phyloP scores from a whole-genome alignment of 2,113 vertebrate genomes.

The Pseudonaja textilis region DNA sequence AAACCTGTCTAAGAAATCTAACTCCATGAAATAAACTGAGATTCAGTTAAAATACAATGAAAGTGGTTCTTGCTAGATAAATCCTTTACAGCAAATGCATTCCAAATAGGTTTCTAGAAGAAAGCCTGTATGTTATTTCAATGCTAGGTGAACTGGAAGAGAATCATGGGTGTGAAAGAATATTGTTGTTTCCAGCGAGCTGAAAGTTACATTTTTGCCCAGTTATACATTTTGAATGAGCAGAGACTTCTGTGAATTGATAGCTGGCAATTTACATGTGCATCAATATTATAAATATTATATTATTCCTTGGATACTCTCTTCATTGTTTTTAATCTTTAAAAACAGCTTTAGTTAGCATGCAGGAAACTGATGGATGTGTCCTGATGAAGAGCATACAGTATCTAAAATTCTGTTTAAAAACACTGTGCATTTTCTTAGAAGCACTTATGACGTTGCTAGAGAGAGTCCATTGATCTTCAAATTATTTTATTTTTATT shows the following conservation, averaged over 20 bases:
- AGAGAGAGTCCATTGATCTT: background rate
- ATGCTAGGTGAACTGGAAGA: background rate
- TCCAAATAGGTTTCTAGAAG: background rate
- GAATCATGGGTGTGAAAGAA: background rate
- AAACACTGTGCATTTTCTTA: background rate
- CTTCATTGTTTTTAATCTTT: background rate
- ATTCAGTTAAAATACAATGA: background rate
- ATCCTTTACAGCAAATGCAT: background rate
- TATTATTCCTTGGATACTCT: background rate
- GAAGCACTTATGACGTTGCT: background rate
- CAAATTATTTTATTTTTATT: no score
- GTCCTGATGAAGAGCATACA: background rate
- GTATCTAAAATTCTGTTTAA: background rate
- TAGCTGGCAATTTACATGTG: background rate
- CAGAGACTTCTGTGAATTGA: background rate
- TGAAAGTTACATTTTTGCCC: background rate
- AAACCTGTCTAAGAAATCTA: background rate
- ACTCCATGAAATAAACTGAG: background rate
- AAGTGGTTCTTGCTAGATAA: background rate
- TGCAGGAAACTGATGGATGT: background rate
- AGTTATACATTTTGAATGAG: background rate
- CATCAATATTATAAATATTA: constrained; percentile 3
- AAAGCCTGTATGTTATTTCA: background rate
- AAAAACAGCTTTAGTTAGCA: background rate
- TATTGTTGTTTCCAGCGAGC: background rate